These are phyloP conservation scores for Glandiceps talaboti DNA, from an alignment of 53 echinoderm and acorn worm species.

Conservation along the genomic window DNA sequence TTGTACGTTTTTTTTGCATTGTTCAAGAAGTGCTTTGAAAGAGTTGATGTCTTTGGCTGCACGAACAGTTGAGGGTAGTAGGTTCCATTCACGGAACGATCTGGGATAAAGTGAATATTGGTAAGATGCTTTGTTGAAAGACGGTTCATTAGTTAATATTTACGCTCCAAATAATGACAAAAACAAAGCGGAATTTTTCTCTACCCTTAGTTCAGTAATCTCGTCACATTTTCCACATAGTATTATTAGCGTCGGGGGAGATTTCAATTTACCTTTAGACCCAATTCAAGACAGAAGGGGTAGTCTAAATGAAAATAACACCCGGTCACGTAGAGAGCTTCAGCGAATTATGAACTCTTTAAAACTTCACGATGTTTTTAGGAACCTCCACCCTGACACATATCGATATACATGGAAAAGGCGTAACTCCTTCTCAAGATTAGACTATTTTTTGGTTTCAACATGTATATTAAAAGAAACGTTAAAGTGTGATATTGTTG, in stretches of 20 bases:
- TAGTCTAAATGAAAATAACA: not conserved
- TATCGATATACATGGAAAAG: not conserved
- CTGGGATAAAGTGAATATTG: too few species aligned
- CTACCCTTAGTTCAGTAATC: not conserved
- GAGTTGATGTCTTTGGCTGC: too few species aligned
- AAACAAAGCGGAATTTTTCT: not conserved
- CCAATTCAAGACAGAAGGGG: not conserved
- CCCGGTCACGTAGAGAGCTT: not conserved
- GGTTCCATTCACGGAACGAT: too few species aligned
- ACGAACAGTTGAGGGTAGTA: too few species aligned
- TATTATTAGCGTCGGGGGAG: not conserved
- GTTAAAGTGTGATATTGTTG: not conserved
- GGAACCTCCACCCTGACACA: not conserved
- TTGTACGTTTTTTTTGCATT: too few species aligned
- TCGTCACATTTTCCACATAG: not conserved
- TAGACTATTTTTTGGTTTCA: not conserved
- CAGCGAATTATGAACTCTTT: not conserved
- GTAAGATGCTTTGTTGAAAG: too few species aligned
- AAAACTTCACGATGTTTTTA: not conserved
- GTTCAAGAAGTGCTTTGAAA: too few species aligned
- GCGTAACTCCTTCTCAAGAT: not conserved
- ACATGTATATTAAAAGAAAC: not conserved
- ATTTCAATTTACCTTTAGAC: not conserved
- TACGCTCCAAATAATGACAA: not conserved
- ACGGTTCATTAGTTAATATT: not conserved